These are phyloP conservation scores for Colaptes auratus DNA, from an alignment of 2,113 vertebrate species.

Conservation along the genomic window DNA sequence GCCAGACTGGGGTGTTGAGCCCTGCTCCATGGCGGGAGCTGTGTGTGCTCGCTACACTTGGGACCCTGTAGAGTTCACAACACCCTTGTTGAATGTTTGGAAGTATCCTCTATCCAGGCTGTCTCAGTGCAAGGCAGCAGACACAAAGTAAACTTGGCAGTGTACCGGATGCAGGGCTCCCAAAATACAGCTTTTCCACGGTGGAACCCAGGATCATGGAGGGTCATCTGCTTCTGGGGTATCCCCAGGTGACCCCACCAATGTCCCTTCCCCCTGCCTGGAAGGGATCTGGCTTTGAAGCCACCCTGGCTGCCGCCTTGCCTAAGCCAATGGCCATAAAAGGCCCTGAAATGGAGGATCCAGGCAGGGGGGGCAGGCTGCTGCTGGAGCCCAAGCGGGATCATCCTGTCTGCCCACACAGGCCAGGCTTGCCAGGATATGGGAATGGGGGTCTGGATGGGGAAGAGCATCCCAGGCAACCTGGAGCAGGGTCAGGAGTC, in stretches of 20 bases:
- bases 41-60: not conserved
- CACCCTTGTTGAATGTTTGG: not conserved
- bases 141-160: not conserved
- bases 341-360: constrained; percentile 48
- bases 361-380: not conserved
- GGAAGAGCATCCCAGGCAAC: not conserved
- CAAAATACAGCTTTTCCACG: not conserved
- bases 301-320: not conserved
- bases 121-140: not conserved
- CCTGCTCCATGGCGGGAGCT: fast-evolving
- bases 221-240: not conserved
- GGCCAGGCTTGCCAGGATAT: not conserved
- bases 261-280: constrained; percentile 12
- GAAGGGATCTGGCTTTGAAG: not conserved
- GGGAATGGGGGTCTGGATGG: not conserved
- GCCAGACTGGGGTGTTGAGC: not conserved
- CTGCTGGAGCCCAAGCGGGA: not conserved
- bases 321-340: constrained; percentile 47
- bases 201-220: not conserved
- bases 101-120: not conserved
- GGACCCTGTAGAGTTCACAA: not conserved
- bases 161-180: fast-evolving
- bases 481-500: fast-evolving
- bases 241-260: not conserved
- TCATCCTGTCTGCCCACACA: not conserved